Evolutionary conservation across 2,113 vertebrate species (phyloP).

Genomic region (Cryptotis parvus): DNA sequence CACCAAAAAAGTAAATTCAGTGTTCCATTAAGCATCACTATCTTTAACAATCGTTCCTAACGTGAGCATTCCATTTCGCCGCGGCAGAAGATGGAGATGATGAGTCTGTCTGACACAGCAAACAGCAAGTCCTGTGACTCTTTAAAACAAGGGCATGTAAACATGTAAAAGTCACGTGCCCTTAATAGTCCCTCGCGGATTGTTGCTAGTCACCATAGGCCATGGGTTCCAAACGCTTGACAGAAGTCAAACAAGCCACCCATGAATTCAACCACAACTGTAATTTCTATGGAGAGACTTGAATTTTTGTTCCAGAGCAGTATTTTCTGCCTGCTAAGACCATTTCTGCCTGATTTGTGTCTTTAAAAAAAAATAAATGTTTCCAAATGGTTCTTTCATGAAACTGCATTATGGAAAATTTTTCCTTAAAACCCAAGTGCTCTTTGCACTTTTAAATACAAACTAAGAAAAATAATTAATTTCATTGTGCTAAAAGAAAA

Average conservation of each 20-base stretch:
- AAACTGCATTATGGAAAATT: background rate
- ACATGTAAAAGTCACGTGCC: background rate
- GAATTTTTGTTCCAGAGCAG: background rate
- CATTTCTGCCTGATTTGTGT: background rate
- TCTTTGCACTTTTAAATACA: background rate
- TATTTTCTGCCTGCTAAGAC: background rate
- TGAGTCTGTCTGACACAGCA: background rate
- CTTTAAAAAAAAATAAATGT: slow-evolving; percentile 20
- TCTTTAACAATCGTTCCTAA: background rate
- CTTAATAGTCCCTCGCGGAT: background rate
- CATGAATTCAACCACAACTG: background rate
- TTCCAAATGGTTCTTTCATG: background rate
- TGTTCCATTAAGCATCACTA: background rate
- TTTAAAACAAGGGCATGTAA: too few relatives aligned
- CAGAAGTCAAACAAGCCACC: slow-evolving; percentile 30
- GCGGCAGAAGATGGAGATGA: background rate
- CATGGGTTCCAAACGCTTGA: background rate
- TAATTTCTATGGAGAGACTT: background rate
- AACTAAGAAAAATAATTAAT: background rate
- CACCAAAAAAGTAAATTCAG: background rate
- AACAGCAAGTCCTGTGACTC: background rate
- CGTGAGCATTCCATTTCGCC: background rate
- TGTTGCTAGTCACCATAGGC: too few relatives aligned
- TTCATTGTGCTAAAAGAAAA: background rate
- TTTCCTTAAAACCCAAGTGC: background rate